These are phyloP conservation scores for Gallinago stenura DNA, from an alignment of 2,797 vertebrate species.

Conservation along the genomic window DNA sequence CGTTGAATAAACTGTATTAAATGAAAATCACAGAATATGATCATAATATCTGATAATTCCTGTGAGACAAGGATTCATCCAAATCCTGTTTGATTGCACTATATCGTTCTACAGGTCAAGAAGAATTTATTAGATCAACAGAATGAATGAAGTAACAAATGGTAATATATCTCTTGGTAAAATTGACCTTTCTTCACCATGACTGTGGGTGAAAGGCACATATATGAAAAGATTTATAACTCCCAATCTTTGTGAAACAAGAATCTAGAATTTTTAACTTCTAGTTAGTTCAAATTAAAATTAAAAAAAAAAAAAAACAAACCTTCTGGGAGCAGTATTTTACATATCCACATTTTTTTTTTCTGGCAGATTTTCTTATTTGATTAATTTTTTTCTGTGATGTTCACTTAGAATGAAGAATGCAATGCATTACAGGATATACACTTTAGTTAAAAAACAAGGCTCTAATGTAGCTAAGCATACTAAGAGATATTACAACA, in stretches of 20 bases:
- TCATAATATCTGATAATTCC: not conserved
- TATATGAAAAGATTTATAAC: not conserved
- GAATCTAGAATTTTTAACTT: not conserved
- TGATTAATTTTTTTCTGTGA: not conserved
- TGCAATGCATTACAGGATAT: not conserved
- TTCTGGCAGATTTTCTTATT: not conserved
- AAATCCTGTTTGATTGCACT: not conserved
- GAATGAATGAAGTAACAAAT: not conserved
- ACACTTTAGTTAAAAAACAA: not conserved
- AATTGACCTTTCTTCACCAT: not conserved
- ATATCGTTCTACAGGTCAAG: not conserved
- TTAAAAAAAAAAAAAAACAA: no score
- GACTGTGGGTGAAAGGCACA: not conserved
- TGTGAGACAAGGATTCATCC: not conserved
- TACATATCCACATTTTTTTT: not conserved
- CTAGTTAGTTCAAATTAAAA: no score
- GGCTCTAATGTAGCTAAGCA: not conserved
- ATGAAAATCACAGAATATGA: not conserved
- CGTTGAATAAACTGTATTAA: not conserved
- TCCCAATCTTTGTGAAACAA: not conserved
- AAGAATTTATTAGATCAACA: not conserved
- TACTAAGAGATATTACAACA: not conserved
- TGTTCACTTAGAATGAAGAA: not conserved
- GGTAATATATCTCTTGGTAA: not conserved
- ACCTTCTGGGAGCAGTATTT: not conserved